Conservation (phyloP, 2,888 invertebrate species). For the Cerastoderma edule region DNA sequence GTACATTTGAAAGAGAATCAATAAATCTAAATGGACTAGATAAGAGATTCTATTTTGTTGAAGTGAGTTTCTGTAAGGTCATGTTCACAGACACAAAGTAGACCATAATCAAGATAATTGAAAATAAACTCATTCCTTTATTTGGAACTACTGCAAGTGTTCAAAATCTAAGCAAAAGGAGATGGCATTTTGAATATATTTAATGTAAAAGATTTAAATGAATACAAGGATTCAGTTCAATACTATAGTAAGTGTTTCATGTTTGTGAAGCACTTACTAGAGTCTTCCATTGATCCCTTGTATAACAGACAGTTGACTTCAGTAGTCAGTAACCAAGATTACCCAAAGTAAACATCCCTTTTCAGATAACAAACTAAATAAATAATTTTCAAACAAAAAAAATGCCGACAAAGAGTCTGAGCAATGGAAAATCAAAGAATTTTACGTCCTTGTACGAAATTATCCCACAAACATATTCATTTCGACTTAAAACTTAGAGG, state of each 20-base stretch:
- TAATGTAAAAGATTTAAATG: no score
- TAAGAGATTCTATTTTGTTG: conserved; percentile 1
- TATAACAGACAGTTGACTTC: neutral
- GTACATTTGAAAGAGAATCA: conserved; percentile 7
- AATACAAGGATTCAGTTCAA: no score
- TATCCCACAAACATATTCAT: neutral
- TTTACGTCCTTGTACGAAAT: neutral
- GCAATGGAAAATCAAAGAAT: neutral
- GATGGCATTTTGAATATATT: no score
- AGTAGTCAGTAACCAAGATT: neutral
- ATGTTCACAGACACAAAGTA: no score
- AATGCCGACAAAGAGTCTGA: conserved; percentile 4
- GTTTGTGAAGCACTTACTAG: no score
- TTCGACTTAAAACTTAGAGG: no score
- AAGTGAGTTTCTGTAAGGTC: neutral
- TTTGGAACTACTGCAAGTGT: no score
- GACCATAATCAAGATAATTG: no score
- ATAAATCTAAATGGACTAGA: conserved; percentile 2
- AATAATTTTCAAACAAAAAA: neutral
- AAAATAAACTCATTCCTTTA: no score
- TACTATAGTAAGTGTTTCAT: no score
- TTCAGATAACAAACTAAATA: conserved; percentile 3
- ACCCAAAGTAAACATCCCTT: conserved; percentile 4
- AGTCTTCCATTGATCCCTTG: no score
- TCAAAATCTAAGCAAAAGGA: no score